A percentile compares a stretch with the other conserved stretches of the same genome.
Conservation (phyloP, 2,888 invertebrate species). For the Mayetiola destructor region DNA sequence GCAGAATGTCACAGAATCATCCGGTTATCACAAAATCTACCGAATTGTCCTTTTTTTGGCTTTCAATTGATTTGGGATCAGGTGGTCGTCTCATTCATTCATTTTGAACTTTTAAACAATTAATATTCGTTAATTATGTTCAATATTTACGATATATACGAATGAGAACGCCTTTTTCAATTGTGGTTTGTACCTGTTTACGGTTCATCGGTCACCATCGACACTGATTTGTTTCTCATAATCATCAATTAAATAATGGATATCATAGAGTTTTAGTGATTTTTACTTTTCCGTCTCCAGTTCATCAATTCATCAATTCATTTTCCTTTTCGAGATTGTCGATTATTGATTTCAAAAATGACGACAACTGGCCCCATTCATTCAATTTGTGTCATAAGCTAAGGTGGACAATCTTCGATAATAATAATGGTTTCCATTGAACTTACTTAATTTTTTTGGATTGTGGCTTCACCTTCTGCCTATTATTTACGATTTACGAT, state of each 20-base stretch:
- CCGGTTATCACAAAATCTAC: background rate
- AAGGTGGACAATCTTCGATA: no score
- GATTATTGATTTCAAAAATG: background rate
- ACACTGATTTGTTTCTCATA: background rate
- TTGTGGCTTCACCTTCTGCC: background rate
- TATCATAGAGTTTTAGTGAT: background rate
- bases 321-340: background rate
- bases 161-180: background rate
- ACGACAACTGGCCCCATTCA: background rate
- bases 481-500: background rate
- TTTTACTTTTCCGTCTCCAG: no score
- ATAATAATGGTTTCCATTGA: background rate
- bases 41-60: no score
- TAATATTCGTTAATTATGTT: conserved; percentile 7
- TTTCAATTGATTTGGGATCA: no score
- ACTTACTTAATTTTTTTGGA: background rate
- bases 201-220: background rate
- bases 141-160: background rate
- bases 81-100: no score
- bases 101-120: background rate
- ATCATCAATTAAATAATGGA: background rate
- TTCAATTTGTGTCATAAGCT: background rate
- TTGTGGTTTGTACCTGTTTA: background rate
- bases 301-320: background rate
- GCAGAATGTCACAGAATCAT: background rate